Conservation (phyloP, 2,888 invertebrate genomes). For the Steinernema carpocapsae region DNA sequence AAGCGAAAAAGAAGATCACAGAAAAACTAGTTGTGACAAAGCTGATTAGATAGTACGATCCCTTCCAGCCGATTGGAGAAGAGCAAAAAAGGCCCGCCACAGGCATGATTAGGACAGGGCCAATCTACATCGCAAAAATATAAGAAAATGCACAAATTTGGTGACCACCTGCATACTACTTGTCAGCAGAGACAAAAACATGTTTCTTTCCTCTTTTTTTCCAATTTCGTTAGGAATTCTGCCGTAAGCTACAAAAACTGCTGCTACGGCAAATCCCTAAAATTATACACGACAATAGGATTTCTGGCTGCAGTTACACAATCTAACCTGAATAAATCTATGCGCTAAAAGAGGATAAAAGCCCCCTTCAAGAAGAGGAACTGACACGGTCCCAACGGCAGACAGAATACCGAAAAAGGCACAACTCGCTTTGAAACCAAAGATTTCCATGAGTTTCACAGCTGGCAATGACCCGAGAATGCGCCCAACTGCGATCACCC, state of each 20-base stretch:
- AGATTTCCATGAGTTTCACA: background rate
- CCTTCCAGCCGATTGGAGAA: slow-evolving; percentile 1
- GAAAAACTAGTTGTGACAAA: background rate
- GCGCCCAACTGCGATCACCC: background rate
- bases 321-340: background rate
- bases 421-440: background rate
- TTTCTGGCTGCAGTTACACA: background rate
- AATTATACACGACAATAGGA: background rate
- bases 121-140: background rate
- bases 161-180: background rate
- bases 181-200: slow-evolving; percentile 2
- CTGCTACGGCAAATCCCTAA: background rate
- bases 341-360: background rate
- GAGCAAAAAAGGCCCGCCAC: slow-evolving; percentile 10
- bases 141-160: background rate
- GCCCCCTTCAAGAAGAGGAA: background rate
- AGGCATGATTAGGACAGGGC: slow-evolving; percentile 8
- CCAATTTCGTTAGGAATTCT: background rate
- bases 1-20: background rate
- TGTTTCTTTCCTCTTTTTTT: background rate
- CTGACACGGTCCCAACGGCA: background rate
- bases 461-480: background rate
- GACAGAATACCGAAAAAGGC: background rate
- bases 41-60: background rate
- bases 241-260: background rate